phyloP scores from a whole-genome alignment of 1,140 invertebrate species.

The Fopius arisanus region DNA sequence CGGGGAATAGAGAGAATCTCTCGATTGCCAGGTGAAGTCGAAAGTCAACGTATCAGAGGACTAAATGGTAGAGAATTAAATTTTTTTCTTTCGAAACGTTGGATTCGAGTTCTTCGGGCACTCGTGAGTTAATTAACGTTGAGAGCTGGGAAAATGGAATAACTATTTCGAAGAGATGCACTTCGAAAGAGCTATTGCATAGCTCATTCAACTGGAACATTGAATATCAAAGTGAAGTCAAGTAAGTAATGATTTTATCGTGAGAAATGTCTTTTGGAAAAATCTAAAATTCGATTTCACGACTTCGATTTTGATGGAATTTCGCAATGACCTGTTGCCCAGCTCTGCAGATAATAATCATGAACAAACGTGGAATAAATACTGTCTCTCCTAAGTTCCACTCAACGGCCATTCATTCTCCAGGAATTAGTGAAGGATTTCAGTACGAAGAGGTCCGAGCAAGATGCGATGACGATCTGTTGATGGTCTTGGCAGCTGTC shows the following conservation, averaged over 20 bases:
- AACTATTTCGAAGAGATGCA: no score
- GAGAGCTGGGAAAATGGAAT: no score
- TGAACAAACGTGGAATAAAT: not conserved
- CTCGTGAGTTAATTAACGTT: not conserved
- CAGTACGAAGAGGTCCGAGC: constrained; percentile 35
- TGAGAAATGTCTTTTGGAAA: no score
- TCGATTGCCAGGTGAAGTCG: constrained; percentile 53
- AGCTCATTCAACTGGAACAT: no score
- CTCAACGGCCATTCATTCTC: not conserved
- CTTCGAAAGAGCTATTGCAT: no score
- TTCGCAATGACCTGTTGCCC: no score
- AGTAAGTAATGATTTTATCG: no score
- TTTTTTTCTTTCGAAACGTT: constrained; percentile 59
- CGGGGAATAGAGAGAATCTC: constrained; percentile 43
- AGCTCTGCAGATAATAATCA: no score
- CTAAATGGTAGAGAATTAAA: not conserved
- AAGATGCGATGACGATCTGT: constrained; percentile 26
- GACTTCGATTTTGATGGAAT: no score
- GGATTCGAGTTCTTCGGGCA: constrained; percentile 59
- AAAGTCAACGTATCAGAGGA: constrained; percentile 60
- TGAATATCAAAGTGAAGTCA: no score
- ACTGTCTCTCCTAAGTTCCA: not conserved
- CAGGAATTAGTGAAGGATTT: no score
- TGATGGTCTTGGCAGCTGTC: constrained; percentile 44
- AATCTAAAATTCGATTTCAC: no score